Evolutionary conservation across 2,888 invertebrate species (phyloP), one percentile per base, ranked within the genome.

Genomic region (Tortricodes alternella): DNA sequence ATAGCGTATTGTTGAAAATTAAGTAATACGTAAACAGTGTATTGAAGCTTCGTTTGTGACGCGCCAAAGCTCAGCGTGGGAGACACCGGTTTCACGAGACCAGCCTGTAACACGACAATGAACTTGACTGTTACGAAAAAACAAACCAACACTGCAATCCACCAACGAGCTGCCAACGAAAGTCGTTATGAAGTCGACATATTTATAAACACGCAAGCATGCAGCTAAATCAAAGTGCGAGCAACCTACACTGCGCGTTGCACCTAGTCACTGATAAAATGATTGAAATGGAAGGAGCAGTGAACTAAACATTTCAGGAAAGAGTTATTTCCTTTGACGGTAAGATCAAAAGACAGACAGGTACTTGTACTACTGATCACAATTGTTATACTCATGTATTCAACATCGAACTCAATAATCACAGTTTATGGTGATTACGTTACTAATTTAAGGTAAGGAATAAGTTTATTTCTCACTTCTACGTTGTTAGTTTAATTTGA

Each of bases 101-200:
- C 34, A 27, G 34, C 48, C 46, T 41, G 53, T 19, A 41, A 53
- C 34, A 48, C 41, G 53, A 48, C 53, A 53, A 53, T 53, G 53
- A 53, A 53, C 53, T 53, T 41, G 48, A 48, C 48, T 48, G 48
- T 53, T 53, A 27, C 53, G 53, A 41, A 48, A 34, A 53, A 53
- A 53, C 53, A 53, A 53, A 48, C 39, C 34, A 39, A 53, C 46
- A 23, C 46, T 39, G 53, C 38, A 15, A 39, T 32, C 34, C 48
- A 11, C 23, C 39, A 41, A 41, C 53, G 39, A 34, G 39, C 41
- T 48, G 41, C 32, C 18, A 8, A 16, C n/a, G n/a, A n/a, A n/a
- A n/a, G n/a, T n/a, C 18, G 37, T 34, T 34, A 15, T 15, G 37
- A 21, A 46, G 53, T 32, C 3, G 19, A 48, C 41, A 34, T 53